Conservation (phyloP, 2,797 vertebrate genomes). For the Sebastes reedi region DNA sequence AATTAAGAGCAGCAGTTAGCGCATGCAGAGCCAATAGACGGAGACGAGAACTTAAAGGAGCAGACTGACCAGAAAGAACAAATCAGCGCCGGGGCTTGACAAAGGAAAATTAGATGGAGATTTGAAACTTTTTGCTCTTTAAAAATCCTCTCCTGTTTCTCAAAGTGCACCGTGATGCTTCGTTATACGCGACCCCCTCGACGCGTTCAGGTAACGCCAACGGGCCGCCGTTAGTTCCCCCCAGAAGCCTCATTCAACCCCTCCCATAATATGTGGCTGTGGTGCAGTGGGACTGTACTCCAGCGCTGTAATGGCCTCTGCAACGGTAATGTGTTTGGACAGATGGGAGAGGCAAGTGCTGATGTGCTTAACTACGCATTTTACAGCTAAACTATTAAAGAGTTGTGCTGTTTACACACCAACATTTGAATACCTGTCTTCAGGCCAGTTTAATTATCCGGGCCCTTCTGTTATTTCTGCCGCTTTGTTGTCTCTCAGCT, state of each 20-base stretch:
- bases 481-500: conserved; percentile 84
- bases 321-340: conserved; percentile 81
- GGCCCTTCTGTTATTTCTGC: conserved; percentile 86
- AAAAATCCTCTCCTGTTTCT: conserved; percentile 1
- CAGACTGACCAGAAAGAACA: conserved; percentile 1
- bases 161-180: conserved; percentile 9
- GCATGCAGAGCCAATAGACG: conserved; percentile 38
- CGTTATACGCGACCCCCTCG: conserved; percentile 25
- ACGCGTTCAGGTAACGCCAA: conserved; percentile 53
- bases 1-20: conserved; percentile 76
- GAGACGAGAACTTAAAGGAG: conserved; percentile 41
- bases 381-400: conserved; percentile 89
- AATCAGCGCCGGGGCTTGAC: conserved; percentile 22
- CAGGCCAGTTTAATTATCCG: conserved; percentile 89
- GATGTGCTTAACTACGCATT: conserved; percentile 87
- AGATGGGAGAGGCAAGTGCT: conserved; percentile 86
- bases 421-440: conserved; percentile 89
- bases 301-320: conserved; percentile 74
- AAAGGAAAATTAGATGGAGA: conserved; percentile 25
- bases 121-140: conserved; percentile 8
- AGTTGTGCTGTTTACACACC: conserved; percentile 87
- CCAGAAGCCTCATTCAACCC: conserved; percentile 43
- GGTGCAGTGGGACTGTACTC: conserved; percentile 67
- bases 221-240: conserved; percentile 40
- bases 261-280: conserved; percentile 49